Base-by-base conservation (phyloP, 2,113 vertebrate genomes). In the Bothrops jararaca region DNA sequence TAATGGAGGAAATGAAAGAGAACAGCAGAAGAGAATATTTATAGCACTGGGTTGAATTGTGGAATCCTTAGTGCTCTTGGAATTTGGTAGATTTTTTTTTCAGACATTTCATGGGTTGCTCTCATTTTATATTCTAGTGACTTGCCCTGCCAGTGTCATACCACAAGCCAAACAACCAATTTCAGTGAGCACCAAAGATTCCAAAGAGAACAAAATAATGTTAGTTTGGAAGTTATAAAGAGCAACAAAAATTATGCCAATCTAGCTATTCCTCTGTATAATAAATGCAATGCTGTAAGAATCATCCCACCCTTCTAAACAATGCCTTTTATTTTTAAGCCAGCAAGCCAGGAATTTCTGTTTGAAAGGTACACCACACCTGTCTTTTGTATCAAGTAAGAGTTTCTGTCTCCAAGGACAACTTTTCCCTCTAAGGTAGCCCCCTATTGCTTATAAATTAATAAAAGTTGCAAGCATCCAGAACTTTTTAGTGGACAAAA, bases 391-490 rank as follows among this genome's bases (percentile, higher is more conserved):
- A 52, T 53, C 50, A 53, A 48, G 13, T 34, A 74, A 80, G 74
- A 80, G 1, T 80, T 80, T 80, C 18, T 42, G 7, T 80, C 20
- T 80, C 18, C 74, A 80, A 80, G 15, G 74, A 42, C 74, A 80
- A 42, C 86, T 80, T 2, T n/a, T 50, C 34, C 34, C 20, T 69
- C 29, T 12, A 53, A 50, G 15, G 29, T 23, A 39, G n/a, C 1
- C 12, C 13, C 5, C 45, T 64, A 53, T 10, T 5, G 60, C 48
- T 39, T 57, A 18, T 45, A 89, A 90, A 53, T n/a, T 3, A 12
- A 7, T 85, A 52, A 3, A 89, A 88, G 85, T 89, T n/a, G 87
- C 92, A 89, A 89, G 93, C 20, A 91, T 58, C 5, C 89, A 90
- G 3, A 29, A 1, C 24, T 91, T 34, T 12, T 56, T 92, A 74